Evolutionary conservation across 2,113 vertebrate species (phyloP).

Genomic region (Dascyllus trimaculatus): DNA sequence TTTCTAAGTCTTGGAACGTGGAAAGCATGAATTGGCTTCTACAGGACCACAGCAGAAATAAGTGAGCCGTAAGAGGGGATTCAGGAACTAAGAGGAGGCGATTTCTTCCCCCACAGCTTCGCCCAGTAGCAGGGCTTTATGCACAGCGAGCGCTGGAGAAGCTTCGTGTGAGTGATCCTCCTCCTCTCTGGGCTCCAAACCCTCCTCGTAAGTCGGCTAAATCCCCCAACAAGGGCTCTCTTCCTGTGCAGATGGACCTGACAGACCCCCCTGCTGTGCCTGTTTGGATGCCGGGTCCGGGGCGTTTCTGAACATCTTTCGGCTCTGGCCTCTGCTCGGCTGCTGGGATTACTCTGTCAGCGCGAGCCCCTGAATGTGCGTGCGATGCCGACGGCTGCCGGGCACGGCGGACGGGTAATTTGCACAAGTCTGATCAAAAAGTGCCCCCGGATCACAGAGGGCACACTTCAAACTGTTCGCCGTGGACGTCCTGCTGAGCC

Average conservation of each 20-base stretch:
- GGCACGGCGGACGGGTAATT: constrained; percentile 37
- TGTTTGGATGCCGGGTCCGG: constrained; percentile 7
- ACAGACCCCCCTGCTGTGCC: constrained; percentile 9
- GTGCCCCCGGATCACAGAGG: constrained; percentile 29
- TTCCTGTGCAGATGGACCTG: constrained; percentile 23
- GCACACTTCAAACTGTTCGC: constrained; percentile 52
- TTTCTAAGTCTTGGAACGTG: too few relatives aligned
- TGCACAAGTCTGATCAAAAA: constrained; percentile 45
- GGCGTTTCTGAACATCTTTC: constrained; percentile 36
- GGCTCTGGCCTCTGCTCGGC: constrained; percentile 33
- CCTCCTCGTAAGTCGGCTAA: constrained; percentile 18
- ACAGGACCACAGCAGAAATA: background rate
- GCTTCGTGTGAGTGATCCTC: constrained; percentile 9
- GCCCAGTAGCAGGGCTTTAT: too few relatives aligned
- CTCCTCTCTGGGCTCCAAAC: constrained; percentile 16
- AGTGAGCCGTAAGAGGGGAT: background rate
- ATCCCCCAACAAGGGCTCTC: constrained; percentile 29
- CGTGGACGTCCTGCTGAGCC: constrained; percentile 43
- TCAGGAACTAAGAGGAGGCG: background rate
- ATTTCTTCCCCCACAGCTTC: background rate
- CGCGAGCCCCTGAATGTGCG: background rate
- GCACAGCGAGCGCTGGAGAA: background rate
- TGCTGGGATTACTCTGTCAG: constrained; percentile 31
- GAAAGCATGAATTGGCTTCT: too few relatives aligned
- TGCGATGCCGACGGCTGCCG: background rate